Base-by-base conservation (phyloP, 2,888 invertebrate genomes). In the Cyaniris semiargus region DNA sequence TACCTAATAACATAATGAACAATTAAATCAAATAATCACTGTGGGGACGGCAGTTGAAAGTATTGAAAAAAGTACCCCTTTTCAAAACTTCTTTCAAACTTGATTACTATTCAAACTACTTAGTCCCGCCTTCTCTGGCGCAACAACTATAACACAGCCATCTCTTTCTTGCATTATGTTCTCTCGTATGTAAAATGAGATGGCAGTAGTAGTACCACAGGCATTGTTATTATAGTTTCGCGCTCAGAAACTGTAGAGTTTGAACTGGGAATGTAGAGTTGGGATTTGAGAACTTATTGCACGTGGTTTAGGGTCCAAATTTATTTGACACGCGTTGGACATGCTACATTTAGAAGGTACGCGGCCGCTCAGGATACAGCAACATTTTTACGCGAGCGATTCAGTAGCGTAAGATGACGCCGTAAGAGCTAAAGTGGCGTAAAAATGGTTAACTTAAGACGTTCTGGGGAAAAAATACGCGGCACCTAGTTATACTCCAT, bases 301-400 rank as follows among this genome's bases (percentile, higher is more conserved):
- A 0, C 0, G 0, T 0, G 0, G 0, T 0, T 1, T 82, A 86
- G 10, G 53, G 81, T 80, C 23, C 0, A 77, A 53, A 81, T 83
- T 82, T 0, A 8, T 48, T 72, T 80, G 38, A 10, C 0, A 0
- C 0, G 2, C 1, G 2, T 53, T 13, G 15, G 34, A 78, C 77
- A 79, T 89, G 80, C 0, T 78, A 79, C 83, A 71, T 85, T 87
- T 80, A 78, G 27, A 75, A 76, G 77, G 18, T 66, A 79, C 31
- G 72, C n/a, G n/a, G n/a, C 81, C 83, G 86, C 86, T 88, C 85
- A 88, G 86, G 88, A 87, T 87, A 86, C 87, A 83, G 88, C 83
- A 86, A 86, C 85, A 92, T 93, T 93, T 93, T 93, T 93, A 90
- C 90, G 90, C 93, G 93, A 90, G 91, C 93, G 91, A 93, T 90